A percentile compares a stretch with the other conserved stretches of the same genome.
Conservation (phyloP, 2,797 vertebrate genomes). For the Urosaurus nigricauda region DNA sequence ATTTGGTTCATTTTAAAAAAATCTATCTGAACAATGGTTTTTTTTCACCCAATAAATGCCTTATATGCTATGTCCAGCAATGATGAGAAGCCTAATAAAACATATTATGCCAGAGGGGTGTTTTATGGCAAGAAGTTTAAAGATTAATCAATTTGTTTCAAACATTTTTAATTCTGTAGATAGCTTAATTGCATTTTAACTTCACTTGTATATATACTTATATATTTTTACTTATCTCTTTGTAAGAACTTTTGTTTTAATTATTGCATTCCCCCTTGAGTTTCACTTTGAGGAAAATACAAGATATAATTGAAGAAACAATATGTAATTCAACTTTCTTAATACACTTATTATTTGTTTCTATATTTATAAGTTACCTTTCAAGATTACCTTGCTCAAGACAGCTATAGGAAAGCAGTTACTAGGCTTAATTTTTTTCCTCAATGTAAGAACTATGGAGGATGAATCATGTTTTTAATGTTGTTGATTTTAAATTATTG, state of each 20-base stretch:
- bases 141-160: background rate
- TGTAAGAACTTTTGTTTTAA: too few species aligned
- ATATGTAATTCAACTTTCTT: background rate
- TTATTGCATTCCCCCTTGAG: too few species aligned
- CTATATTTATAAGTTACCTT: background rate
- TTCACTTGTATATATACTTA: too few species aligned
- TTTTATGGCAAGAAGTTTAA: background rate
- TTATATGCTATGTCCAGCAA: conserved; percentile 2
- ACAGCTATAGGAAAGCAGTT: background rate
- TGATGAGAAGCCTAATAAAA: background rate
- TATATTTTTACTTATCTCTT: too few species aligned
- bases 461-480: too few species aligned
- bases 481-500: too few species aligned
- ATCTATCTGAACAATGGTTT: background rate
- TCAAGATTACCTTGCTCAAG: background rate
- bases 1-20: conserved; percentile 30
- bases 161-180: too few species aligned
- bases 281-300: too few species aligned
- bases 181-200: too few species aligned
- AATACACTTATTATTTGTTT: conserved; percentile 7
- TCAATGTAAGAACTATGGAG: too few species aligned
- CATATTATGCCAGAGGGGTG: background rate
- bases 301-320: too few species aligned
- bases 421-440: too few species aligned
- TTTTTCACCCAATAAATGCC: background rate